These are phyloP conservation scores for Oreortyx pictus DNA, from an alignment of 2,797 vertebrate species.

Conservation along the genomic window DNA sequence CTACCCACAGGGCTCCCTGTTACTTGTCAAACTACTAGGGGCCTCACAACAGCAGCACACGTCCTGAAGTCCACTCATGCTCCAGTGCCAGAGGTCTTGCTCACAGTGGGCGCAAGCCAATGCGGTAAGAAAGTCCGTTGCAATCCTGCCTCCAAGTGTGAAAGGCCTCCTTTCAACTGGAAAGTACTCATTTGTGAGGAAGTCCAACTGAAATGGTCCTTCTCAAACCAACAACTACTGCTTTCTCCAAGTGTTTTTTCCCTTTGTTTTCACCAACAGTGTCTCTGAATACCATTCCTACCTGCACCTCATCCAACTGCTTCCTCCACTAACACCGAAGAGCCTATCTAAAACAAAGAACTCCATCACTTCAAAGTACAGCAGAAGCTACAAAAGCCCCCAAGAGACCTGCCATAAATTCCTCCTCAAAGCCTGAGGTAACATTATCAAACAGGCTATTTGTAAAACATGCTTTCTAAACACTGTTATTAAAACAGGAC, in stretches of 20 bases:
- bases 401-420: not conserved
- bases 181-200: fast-evolving
- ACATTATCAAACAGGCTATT: not conserved
- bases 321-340: not conserved
- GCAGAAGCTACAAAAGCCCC: not conserved
- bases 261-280: not conserved
- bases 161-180: fast-evolving
- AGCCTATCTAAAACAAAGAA: fast-evolving
- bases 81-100: not conserved
- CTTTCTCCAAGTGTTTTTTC: not conserved
- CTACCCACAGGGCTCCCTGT: not conserved
- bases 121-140: not conserved
- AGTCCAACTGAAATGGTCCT: not conserved
- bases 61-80: not conserved
- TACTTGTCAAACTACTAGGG: fast-evolving
- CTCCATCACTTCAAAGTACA: fast-evolving
- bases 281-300: not conserved
- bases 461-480: not conserved
- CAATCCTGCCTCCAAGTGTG: fast-evolving
- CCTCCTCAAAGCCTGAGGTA: not conserved
- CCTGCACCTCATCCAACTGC: not conserved
- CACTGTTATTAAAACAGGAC: not conserved
- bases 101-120: fast-evolving
- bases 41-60: fast-evolving
- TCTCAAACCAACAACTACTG: fast-evolving